A percentile compares a stretch with the other conserved stretches of the same genome.
phyloP scores from a whole-genome alignment of 2,113 vertebrate genomes.

The Hypocryptadius cinnamomeus region DNA sequence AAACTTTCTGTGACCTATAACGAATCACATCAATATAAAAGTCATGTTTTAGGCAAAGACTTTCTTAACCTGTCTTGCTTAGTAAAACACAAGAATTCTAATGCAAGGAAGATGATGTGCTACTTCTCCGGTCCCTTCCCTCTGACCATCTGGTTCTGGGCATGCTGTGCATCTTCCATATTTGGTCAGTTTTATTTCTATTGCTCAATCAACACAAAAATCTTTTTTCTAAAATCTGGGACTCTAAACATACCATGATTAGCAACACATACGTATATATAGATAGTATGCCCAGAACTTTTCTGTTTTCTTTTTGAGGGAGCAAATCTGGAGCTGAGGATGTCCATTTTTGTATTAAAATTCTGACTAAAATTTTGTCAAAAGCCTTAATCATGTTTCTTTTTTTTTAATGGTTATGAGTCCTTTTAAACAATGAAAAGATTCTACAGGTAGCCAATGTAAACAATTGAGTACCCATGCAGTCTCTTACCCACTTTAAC shows the following conservation, averaged over 20 bases:
- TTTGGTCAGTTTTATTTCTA: not conserved
- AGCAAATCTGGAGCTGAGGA: not conserved
- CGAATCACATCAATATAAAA: not conserved
- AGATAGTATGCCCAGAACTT: not conserved
- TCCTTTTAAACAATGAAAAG: not conserved
- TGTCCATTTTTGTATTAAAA: not conserved
- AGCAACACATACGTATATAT: not conserved
- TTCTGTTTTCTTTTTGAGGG: not conserved
- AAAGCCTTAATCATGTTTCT: not conserved
- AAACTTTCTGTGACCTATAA: constrained; percentile 26
- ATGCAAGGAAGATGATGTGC: not conserved
- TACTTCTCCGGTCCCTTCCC: not conserved
- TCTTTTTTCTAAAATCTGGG: not conserved
- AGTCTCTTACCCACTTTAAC: not conserved
- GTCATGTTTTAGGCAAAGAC: not conserved
- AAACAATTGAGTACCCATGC: not conserved
- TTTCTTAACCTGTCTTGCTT: not conserved
- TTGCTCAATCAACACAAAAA: not conserved
- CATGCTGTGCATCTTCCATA: not conserved
- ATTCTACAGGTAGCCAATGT: not conserved
- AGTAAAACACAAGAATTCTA: not conserved
- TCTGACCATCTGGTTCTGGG: not conserved
- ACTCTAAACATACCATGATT: not conserved
- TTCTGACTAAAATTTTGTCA: not conserved
- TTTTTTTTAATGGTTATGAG: not conserved